Evolutionary conservation across 2,113 vertebrate genomes (phyloP).

Genomic region (Vidua chalybeata): DNA sequence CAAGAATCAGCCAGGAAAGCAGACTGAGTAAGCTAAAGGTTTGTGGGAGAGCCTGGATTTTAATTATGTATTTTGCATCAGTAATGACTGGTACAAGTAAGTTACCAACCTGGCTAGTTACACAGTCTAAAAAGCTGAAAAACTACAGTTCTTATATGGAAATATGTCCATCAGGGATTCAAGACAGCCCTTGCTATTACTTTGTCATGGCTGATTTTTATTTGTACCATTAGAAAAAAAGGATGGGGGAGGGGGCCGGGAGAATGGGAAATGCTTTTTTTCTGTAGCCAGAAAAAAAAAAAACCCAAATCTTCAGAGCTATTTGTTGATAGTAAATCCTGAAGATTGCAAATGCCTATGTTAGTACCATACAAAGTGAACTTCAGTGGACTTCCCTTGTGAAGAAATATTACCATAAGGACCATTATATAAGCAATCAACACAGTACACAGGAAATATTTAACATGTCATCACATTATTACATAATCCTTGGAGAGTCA

Average conservation of each 20-base stretch:
- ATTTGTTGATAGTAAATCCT: neutral
- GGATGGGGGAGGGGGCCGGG: fast-evolving
- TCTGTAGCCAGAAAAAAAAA: neutral
- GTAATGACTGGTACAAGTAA: neutral
- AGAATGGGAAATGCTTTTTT: neutral
- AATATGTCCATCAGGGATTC: neutral
- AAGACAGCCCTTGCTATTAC: neutral
- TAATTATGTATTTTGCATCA: neutral
- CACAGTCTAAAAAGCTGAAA: neutral
- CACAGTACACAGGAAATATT: slow-evolving; percentile 43
- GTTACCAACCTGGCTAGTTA: neutral
- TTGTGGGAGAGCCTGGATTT: neutral
- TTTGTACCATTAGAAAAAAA: neutral
- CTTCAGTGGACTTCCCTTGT: neutral
- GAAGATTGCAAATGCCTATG: neutral
- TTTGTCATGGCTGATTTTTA: neutral
- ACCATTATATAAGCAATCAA: slow-evolving; percentile 33
- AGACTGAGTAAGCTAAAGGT: neutral
- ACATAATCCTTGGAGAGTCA: slow-evolving; percentile 27
- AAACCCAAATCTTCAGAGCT: neutral
- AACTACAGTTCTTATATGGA: neutral
- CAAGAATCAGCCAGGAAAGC: neutral
- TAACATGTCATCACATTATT: slow-evolving; percentile 34
- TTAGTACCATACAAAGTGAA: slow-evolving; percentile 4
- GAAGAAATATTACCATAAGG: slow-evolving; percentile 10